phyloP scores from a whole-genome alignment of 2,797 vertebrate species.

The Lagodon rhomboides region DNA sequence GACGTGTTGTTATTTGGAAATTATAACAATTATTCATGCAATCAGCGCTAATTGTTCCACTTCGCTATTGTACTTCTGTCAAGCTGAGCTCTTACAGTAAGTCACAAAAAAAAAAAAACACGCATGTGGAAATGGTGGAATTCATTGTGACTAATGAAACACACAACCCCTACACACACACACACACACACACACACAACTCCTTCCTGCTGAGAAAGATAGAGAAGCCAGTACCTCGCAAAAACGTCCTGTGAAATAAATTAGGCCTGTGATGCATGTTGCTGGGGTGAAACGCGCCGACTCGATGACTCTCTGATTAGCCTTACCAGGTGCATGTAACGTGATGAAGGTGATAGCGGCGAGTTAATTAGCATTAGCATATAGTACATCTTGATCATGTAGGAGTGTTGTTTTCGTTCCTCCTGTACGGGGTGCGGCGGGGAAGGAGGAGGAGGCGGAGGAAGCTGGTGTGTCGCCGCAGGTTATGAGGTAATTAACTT shows the following conservation, averaged over 20 bases:
- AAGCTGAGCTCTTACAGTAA: slow-evolving; percentile 13
- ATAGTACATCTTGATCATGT: slow-evolving; percentile 58
- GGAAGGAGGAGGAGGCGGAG: not conserved
- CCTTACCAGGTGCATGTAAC: slow-evolving; percentile 37
- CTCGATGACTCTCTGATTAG: slow-evolving; percentile 43
- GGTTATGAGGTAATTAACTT: slow-evolving; percentile 80
- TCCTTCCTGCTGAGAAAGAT: slow-evolving; percentile 9
- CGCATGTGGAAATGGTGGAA: slow-evolving; percentile 4
- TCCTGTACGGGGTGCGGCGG: slow-evolving; percentile 20
- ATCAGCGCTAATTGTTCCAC: slow-evolving; percentile 46
- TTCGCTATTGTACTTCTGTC: slow-evolving; percentile 21
- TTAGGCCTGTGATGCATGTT: slow-evolving; percentile 19
- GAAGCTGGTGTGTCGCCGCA: slow-evolving; percentile 55
- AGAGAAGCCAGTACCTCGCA: not conserved
- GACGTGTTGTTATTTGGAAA: slow-evolving; percentile 38
- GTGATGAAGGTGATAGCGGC: slow-evolving; percentile 43
- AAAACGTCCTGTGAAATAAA: slow-evolving; percentile 24
- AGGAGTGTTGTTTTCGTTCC: slow-evolving; percentile 66
- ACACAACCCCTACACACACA: slow-evolving; percentile 17
- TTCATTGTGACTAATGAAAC: slow-evolving; percentile 14
- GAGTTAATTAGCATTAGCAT: slow-evolving; percentile 63
- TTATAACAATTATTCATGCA: slow-evolving; percentile 33
- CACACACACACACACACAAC: not conserved
- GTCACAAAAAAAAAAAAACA: slow-evolving; percentile 18
- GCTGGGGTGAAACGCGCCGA: slow-evolving; percentile 5